Conservation (phyloP, 2,113 vertebrate species). For the Plotosus lineatus region DNA sequence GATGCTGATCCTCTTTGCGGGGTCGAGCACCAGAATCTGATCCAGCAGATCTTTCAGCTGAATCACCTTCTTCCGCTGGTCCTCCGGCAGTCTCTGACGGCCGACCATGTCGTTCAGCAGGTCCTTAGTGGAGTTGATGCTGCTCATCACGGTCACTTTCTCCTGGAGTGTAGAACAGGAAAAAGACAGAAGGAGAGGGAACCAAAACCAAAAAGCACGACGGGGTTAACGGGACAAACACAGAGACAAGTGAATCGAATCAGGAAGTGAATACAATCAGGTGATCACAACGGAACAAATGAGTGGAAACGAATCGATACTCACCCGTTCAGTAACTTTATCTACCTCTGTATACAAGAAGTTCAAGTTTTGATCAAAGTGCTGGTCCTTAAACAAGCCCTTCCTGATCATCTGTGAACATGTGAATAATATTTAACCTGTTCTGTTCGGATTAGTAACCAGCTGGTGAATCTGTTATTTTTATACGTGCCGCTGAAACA, state of each 20-base stretch:
- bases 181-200: background rate
- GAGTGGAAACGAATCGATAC: constrained; percentile 43
- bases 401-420: constrained; percentile 94
- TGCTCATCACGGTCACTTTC: constrained; percentile 99
- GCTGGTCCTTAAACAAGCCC: constrained; percentile 98
- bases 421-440: constrained; percentile 14
- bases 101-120: constrained; percentile 94
- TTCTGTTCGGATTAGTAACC: background rate
- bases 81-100: constrained; percentile 95
- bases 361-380: constrained; percentile 99
- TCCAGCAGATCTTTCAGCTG: constrained; percentile 98
- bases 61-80: constrained; percentile 98
- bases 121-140: constrained; percentile 99
- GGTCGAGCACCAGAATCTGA: constrained; percentile 97
- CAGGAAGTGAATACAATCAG: background rate
- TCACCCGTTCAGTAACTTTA: constrained; percentile 99
- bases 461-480: background rate
- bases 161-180: constrained; percentile 72
- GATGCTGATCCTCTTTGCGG: constrained; percentile 98
- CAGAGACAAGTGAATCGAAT: background rate
- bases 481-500: background rate
- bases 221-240: background rate
- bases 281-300: background rate
- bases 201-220: background rate
- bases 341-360: constrained; percentile 99